phyloP scores from a whole-genome alignment of 2,113 vertebrate genomes.

The Tylochromis polylepis region DNA sequence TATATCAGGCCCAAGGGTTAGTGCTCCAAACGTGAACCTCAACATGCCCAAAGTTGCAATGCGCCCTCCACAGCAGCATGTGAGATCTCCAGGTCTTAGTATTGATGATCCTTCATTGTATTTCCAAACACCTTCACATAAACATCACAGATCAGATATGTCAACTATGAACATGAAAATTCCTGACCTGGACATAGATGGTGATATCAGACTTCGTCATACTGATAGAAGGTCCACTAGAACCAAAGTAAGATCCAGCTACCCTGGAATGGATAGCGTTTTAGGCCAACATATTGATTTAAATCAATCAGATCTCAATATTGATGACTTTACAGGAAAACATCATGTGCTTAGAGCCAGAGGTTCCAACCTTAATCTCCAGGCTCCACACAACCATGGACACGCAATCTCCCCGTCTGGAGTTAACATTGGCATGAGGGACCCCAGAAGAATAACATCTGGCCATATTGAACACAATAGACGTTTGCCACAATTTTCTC shows the following conservation, averaged over 20 bases:
- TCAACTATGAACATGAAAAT: conserved; percentile 19
- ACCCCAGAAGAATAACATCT: background rate
- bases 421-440: background rate
- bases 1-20: conserved; percentile 3
- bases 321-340: conserved; percentile 59
- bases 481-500: background rate
- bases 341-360: conserved; percentile 43
- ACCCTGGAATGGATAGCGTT: background rate
- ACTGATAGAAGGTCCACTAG: background rate
- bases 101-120: conserved; percentile 20
- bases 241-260: conserved; percentile 16
- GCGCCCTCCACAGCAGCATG: conserved; percentile 5
- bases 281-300: conserved; percentile 3
- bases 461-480: background rate
- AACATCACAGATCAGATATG: conserved; percentile 13
- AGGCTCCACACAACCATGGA: background rate
- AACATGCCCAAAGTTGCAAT: background rate
- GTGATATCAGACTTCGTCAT: background rate
- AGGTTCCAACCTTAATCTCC: conserved; percentile 6
- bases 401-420: background rate
- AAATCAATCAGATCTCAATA: conserved; percentile 55
- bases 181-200: conserved; percentile 43
- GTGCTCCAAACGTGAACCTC: conserved; percentile 4
- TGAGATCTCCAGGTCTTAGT: conserved; percentile 28
- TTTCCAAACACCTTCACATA: conserved; percentile 2